Base-by-base conservation (phyloP, 2,888 invertebrate genomes). In the Leptinotarsa rubiginosa region DNA sequence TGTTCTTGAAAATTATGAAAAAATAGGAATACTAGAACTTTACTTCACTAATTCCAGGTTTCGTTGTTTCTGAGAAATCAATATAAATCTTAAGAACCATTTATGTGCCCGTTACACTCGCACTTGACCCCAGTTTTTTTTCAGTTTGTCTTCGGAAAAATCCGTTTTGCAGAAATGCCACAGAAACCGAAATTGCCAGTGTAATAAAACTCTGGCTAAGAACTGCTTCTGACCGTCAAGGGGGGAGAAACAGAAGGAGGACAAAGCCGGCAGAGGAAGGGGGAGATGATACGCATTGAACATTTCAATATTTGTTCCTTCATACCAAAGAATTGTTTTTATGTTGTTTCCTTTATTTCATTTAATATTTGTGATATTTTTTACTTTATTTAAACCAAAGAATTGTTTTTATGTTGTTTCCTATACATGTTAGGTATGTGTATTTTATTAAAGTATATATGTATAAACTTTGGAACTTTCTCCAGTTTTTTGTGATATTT, bases 1-100 rank as follows among this genome's bases (percentile, higher is more conserved):
- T 41, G 18, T 65, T 65, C 47, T 65, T 65, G 65, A 65, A 65
- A 65, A 65, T 65, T 65, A 65, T 65, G 65, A 47, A 65, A 65
- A 65, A 65, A 59, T 59, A 59, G 59, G 59, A 25, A 59, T 59
- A 65, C 20, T 65, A 65, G 65, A 65, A 65, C 65, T 65, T 65
- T 49, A 65, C 65, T 59, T 59, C 25, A 59, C 22, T 59, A 31
- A 59, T 59, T 59, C 16, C 59, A 59, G 15, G 59, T 59, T 59
- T 59, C 25, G 59, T 59, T 31, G 47, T 65, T 65, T 47, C 47
- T 47, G 47, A 65, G 65, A 65, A 65, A 65, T 64, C 64, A 64
- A 64, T 64, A 65, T 65, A 20, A 65, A 65, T 64, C 25, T 41
- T 52, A 50, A 49, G 68, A 68, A 66, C 66, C 47, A 22, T 18